Base-by-base conservation (phyloP, 2,113 vertebrate genomes). In the Myotis brandtii region DNA sequence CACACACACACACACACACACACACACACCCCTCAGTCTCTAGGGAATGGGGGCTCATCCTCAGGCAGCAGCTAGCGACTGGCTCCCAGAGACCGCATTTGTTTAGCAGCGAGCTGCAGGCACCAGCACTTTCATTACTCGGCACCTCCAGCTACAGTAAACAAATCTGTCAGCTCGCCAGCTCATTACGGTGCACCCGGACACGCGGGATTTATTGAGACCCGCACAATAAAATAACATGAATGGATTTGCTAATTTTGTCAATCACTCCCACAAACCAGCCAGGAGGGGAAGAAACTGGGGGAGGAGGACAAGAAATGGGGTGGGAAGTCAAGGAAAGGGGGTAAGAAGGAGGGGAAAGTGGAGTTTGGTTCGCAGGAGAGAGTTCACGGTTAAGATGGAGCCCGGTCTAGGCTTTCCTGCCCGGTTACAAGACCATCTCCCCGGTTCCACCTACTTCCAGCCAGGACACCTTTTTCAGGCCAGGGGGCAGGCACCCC, bases 241-340 rank as follows among this genome's bases (percentile, higher is more conserved):
- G 94, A 97, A 97, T 97, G 87, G 92, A 96, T 97, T 98, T 96
- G 94, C 98, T 98, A 98, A 98, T 98, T 97, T 96, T 95, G 97
- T 97, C 97, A 98, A 96, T 98, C 96, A 98, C 34, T 77, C 86
- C 69, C 93, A 86, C 93, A 83, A 95, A 91, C 30, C 12, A 88
- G 66, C 75, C 18, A 88, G 94, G 86, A 93, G 10, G 43, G 30
- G 40, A 43, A 88, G 95, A 80, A 46, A 67, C 23, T 20, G 34
- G 67, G 21, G 66, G 34, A 66, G 62, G 43, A 12, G 16, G 23
- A 70, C 37, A 52, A 48, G 77, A 62, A 67, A 67, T 27, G 32
- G 18, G 32, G 9, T 76, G 37, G 37, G 27, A 48, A 85, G 32
- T 6, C 40, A 37, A 34, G 76, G 25, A n/a, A 85, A 72, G 34